phyloP scores from a whole-genome alignment of 2,113 vertebrate genomes.

The Hirundichthys speculiger region DNA sequence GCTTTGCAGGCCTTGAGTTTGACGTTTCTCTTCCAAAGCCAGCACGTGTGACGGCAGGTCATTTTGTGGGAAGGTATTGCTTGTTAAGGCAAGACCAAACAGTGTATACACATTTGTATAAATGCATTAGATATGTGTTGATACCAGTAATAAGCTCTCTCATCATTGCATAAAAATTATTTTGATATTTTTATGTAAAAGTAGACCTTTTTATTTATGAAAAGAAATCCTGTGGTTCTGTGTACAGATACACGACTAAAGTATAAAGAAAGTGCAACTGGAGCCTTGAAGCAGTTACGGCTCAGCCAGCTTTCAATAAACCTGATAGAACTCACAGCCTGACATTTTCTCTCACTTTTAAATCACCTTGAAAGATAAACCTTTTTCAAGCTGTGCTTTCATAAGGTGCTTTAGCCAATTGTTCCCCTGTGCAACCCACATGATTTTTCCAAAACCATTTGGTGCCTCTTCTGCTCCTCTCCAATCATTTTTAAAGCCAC shows the following conservation, averaged over 20 bases:
- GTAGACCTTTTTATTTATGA: too few species aligned
- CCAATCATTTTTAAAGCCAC: neutral
- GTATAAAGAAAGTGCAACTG: neutral
- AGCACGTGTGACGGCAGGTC: too few species aligned
- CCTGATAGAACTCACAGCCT: slow-evolving; percentile 1
- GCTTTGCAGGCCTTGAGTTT: too few species aligned
- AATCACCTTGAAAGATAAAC: slow-evolving; percentile 10
- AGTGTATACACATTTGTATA: too few species aligned
- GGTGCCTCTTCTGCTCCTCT: slow-evolving; percentile 25
- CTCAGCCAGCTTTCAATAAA: neutral
- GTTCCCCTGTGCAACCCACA: slow-evolving; percentile 20
- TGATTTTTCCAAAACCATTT: slow-evolving; percentile 14
- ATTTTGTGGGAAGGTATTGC: too few species aligned
- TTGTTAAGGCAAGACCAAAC: too few species aligned
- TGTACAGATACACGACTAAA: neutral
- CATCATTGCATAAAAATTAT: too few species aligned
- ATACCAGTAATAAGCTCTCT: too few species aligned
- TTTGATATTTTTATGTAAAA: too few species aligned
- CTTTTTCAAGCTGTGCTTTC: slow-evolving; percentile 32
- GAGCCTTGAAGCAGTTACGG: neutral
- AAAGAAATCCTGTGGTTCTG: too few species aligned
- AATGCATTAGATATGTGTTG: too few species aligned
- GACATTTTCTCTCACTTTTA: slow-evolving; percentile 17
- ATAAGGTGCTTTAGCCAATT: slow-evolving; percentile 22
- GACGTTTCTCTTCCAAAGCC: too few species aligned